phyloP scores from a whole-genome alignment of 2,113 vertebrate species.

The Lipotes vexillifer region DNA sequence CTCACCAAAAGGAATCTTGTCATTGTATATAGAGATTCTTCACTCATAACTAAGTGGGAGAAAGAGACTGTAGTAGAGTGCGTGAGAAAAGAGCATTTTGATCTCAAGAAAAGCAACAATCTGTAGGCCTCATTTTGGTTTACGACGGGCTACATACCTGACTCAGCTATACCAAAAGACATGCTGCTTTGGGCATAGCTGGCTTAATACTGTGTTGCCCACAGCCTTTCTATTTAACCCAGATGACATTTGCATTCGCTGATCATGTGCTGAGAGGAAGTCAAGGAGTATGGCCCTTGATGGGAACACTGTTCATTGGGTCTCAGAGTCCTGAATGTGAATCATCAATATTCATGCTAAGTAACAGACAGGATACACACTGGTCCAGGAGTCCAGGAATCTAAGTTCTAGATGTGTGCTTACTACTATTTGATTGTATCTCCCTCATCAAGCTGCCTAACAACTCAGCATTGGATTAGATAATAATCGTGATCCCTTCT shows the following conservation, averaged over 20 bases:
- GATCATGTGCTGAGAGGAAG: not conserved
- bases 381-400: not conserved
- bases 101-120: not conserved
- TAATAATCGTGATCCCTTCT: not conserved
- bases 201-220: not conserved
- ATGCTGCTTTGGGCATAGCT: not conserved
- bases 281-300: not conserved
- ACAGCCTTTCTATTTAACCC: not conserved
- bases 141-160: not conserved
- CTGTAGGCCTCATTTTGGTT: not conserved
- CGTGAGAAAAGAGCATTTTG: not conserved
- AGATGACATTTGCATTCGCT: not conserved
- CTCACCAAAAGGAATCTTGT: not conserved
- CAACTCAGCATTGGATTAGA: not conserved
- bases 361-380: not conserved
- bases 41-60: not conserved
- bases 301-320: not conserved
- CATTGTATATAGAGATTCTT: not conserved
- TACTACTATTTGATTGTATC: not conserved
- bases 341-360: not conserved
- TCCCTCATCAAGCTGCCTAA: not conserved
- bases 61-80: not conserved
- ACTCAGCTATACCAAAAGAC: not conserved
- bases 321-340: not conserved
- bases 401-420: not conserved